A percentile compares a stretch with the other conserved stretches of the same genome.
These are phyloP conservation scores for Pachyramphus minor DNA, from an alignment of 2,113 vertebrate species.

Conservation along the genomic window DNA sequence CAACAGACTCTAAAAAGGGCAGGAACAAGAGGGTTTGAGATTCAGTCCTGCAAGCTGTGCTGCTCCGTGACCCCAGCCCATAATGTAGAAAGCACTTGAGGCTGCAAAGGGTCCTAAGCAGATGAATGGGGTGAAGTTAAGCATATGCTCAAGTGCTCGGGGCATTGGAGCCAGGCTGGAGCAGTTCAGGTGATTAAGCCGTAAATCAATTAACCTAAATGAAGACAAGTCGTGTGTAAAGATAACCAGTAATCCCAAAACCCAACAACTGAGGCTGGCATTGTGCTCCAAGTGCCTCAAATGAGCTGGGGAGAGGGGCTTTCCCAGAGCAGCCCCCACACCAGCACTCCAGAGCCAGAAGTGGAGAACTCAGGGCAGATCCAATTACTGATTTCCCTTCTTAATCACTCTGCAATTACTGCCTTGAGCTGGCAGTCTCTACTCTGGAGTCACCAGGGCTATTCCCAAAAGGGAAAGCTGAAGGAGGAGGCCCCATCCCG, in stretches of 20 bases:
- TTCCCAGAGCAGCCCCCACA: not conserved
- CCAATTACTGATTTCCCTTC: not conserved
- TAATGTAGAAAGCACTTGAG: not conserved
- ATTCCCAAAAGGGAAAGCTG: not conserved
- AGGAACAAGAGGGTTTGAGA: not conserved
- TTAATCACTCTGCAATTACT: not conserved
- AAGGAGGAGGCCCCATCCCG: not conserved
- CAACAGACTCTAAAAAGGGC: not conserved
- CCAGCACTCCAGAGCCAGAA: not conserved
- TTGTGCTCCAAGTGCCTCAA: not conserved
- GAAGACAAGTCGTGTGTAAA: not conserved
- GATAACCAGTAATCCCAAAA: conserved; percentile 3
- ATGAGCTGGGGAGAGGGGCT: not conserved
- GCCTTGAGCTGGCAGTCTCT: not conserved
- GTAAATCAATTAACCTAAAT: not conserved
- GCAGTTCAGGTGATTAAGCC: not conserved
- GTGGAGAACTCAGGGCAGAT: not conserved
- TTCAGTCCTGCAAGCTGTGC: not conserved
- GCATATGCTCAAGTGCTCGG: not conserved
- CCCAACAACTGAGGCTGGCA: not conserved
- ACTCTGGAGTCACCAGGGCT: not conserved
- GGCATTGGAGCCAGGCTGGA: not conserved
- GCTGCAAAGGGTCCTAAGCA: not conserved
- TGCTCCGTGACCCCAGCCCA: not conserved
- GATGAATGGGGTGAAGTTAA: conserved; percentile 12